Percentiles rank a stretch among this genome's conserved stretches.
Conservation (phyloP, 2,797 vertebrate species). For the Gephyroberyx darwinii region DNA sequence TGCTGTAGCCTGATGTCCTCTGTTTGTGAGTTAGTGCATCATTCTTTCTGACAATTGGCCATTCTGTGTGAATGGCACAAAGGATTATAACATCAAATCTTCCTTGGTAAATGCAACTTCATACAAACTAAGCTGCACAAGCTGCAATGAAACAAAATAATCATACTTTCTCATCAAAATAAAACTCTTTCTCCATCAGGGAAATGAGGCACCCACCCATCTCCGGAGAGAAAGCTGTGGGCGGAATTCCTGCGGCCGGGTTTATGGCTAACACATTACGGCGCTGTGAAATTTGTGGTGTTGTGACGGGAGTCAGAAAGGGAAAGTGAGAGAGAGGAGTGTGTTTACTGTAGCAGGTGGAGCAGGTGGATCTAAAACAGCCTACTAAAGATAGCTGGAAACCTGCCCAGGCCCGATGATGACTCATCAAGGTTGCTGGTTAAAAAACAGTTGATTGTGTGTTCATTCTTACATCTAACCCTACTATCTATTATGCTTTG, state of each 20-base stretch:
- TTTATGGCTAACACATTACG: conserved; percentile 43
- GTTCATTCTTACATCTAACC: no score
- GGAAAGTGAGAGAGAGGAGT: neutral
- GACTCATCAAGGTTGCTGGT: neutral
- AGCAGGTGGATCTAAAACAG: neutral
- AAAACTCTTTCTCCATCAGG: neutral
- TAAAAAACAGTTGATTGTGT: no score
- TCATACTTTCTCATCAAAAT: neutral
- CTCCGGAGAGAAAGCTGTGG: conserved; percentile 39
- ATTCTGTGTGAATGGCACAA: no score
- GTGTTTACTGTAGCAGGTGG: neutral
- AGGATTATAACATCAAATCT: no score
- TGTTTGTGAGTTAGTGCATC: no score
- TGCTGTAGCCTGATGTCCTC: no score
- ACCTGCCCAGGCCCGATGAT: neutral
- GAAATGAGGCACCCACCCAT: conserved; percentile 6
- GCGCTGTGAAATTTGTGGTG: conserved; percentile 24
- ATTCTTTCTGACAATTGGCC: no score
- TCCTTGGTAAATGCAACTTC: no score
- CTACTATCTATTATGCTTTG: no score
- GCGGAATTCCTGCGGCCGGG: conserved; percentile 36
- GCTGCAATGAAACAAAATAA: neutral
- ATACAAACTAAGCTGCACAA: neutral
- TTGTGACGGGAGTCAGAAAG: conserved; percentile 3
- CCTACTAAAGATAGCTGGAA: neutral